These are phyloP conservation scores for Pterocles gutturalis DNA, from an alignment of 2,113 vertebrate species.

Conservation along the genomic window DNA sequence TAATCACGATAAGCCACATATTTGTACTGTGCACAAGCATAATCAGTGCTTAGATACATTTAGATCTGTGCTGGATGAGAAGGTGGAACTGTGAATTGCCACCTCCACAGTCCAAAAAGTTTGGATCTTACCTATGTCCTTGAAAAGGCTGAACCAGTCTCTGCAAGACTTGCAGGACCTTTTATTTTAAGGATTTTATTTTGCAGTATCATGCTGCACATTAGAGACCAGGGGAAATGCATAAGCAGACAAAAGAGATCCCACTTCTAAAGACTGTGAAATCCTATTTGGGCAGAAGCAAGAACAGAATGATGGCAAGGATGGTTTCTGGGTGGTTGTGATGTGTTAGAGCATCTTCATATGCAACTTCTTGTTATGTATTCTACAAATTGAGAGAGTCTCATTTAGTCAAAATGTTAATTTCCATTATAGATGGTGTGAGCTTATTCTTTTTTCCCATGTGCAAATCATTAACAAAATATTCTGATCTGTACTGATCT, in stretches of 20 bases:
- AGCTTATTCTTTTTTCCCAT: not conserved
- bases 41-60: not conserved
- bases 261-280: not conserved
- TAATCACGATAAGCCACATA: not conserved
- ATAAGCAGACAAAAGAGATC: not conserved
- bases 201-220: not conserved
- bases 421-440: not conserved
- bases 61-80: rapidly evolving
- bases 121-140: not conserved
- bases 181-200: not conserved
- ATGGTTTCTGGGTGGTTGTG: not conserved
- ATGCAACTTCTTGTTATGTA: not conserved
- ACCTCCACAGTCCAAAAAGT: not conserved
- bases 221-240: not conserved
- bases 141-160: not conserved
- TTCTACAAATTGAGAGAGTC: not conserved
- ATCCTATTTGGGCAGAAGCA: not conserved
- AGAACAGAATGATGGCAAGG: not conserved
- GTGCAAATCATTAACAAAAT: not conserved
- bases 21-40: not conserved
- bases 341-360: not conserved
- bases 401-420: not conserved
- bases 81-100: not conserved
- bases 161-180: not conserved
- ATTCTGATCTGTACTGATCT: not conserved